Evolutionary conservation across 2,113 vertebrate species (phyloP).

Genomic region (Raja brachyura): DNA sequence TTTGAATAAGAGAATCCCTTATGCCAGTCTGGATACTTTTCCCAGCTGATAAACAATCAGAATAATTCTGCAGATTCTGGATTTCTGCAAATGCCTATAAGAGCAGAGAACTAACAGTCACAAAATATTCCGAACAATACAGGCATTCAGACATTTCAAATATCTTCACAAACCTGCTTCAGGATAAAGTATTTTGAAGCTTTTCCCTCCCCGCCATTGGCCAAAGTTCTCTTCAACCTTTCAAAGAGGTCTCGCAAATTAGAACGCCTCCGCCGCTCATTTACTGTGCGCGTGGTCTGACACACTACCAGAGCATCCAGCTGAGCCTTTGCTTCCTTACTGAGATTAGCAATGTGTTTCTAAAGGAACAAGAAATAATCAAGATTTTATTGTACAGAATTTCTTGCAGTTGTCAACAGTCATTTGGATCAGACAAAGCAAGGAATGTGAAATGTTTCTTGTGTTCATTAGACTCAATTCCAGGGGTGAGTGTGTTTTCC

Average conservation of each 20-base stretch:
- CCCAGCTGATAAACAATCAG: slow-evolving; percentile 59
- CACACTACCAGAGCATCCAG: slow-evolving; percentile 55
- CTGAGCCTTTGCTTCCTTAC: slow-evolving; percentile 49
- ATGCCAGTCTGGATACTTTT: slow-evolving; percentile 60
- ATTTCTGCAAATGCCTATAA: slow-evolving; percentile 76
- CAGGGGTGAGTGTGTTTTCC: too few relatives aligned
- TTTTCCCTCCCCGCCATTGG: slow-evolving; percentile 58
- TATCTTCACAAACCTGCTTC: slow-evolving; percentile 60
- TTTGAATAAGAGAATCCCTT: slow-evolving; percentile 61
- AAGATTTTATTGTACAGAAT: neutral
- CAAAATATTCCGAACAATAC: neutral
- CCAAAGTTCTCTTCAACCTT: slow-evolving; percentile 60
- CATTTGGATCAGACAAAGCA: too few relatives aligned
- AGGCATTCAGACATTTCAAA: neutral
- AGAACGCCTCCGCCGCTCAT: slow-evolving; percentile 68
- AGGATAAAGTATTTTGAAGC: slow-evolving; percentile 72
- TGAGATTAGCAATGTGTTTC: slow-evolving; percentile 47
- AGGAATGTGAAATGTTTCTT: neutral
- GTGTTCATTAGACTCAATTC: too few relatives aligned
- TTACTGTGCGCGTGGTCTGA: slow-evolving; percentile 64
- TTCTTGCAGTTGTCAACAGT: neutral
- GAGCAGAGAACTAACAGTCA: slow-evolving; percentile 3
- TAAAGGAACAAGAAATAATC: slow-evolving; percentile 44
- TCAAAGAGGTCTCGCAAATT: slow-evolving; percentile 73
- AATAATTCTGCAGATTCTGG: slow-evolving; percentile 59